phyloP scores from a whole-genome alignment of 2,113 vertebrate genomes.

The Odocoileus hemionus region DNA sequence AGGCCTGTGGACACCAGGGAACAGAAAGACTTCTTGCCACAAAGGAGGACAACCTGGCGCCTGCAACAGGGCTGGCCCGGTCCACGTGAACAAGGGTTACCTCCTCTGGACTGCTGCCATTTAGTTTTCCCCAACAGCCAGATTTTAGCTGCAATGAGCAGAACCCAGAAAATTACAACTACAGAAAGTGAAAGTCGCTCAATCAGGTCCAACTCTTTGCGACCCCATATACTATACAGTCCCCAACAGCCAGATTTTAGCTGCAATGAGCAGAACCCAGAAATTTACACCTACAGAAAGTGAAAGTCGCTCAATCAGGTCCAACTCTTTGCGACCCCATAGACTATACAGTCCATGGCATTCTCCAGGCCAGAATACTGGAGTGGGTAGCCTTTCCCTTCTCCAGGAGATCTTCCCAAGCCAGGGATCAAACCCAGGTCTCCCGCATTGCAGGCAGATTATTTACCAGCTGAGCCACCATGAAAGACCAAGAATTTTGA shows the following conservation, averaged over 20 bases:
- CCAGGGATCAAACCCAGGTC: neutral
- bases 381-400: neutral
- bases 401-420: neutral
- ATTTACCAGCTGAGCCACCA: neutral
- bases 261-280: neutral
- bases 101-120: no score
- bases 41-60: neutral
- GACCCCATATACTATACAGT: neutral
- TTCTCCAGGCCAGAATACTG: neutral
- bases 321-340: neutral
- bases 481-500: neutral
- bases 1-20: neutral
- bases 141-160: neutral
- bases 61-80: no score
- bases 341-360: neutral
- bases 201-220: neutral
- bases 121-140: neutral
- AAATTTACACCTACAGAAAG: neutral
- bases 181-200: neutral
- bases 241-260: neutral
- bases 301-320: neutral
- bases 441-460: accelerated
- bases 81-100: accelerated
- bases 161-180: neutral
- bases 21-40: neutral